A percentile compares a stretch with the other conserved stretches of the same genome.
phyloP scores from a whole-genome alignment of 2,888 invertebrate species.

The Carabus problematicus region DNA sequence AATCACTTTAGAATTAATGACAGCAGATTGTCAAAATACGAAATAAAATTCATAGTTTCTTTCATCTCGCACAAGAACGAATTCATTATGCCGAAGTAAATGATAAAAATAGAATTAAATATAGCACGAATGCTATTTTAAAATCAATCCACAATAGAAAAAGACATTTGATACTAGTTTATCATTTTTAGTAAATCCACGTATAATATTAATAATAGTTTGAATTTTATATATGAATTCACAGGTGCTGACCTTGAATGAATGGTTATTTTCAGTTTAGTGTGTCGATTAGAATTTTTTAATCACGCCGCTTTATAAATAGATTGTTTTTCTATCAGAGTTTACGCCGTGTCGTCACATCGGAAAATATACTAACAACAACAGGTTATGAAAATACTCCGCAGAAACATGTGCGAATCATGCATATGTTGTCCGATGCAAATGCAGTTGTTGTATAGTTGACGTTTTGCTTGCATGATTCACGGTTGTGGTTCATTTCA shows the following conservation, averaged over 20 bases:
- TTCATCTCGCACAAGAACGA: no score
- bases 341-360: slow-evolving; percentile 17
- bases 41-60: no score
- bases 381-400: slow-evolving; percentile 6
- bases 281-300: slow-evolving; percentile 29
- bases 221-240: slow-evolving; percentile 18
- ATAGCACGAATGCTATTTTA: no score
- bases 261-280: slow-evolving; percentile 27
- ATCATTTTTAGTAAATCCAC: background rate
- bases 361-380: slow-evolving; percentile 2
- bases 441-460: background rate
- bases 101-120: no score
- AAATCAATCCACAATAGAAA: no score
- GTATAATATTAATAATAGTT: background rate
- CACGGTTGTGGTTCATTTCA: background rate
- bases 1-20: no score
- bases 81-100: no score
- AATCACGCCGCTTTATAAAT: slow-evolving; percentile 29
- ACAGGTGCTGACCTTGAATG: slow-evolving; percentile 23
- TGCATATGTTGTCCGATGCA: background rate
- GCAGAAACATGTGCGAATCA: background rate
- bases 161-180: background rate
- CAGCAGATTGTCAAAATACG: no score
- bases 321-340: slow-evolving; percentile 21
- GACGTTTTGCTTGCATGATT: background rate